These are phyloP conservation scores for Cephalophus harveyi DNA, from an alignment of 2,113 vertebrate genomes.

Conservation along the genomic window DNA sequence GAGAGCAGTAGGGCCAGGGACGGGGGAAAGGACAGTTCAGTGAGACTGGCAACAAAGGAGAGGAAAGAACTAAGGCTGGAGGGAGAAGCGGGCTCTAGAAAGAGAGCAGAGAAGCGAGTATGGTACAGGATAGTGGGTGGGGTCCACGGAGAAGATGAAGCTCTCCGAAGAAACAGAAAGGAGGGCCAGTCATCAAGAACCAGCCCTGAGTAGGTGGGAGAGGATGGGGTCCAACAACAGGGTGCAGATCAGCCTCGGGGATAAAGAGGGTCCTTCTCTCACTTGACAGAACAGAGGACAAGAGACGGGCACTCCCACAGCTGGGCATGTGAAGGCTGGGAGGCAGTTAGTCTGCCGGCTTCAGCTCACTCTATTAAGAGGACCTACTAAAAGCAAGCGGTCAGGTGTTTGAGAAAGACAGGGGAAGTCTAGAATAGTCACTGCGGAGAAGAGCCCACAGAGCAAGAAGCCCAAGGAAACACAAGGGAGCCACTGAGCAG, in stretches of 20 bases:
- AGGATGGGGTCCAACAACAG: not conserved
- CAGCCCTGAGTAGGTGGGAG: not conserved
- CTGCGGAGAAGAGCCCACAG: too few species aligned
- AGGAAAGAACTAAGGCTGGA: not conserved
- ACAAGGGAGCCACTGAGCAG: not conserved
- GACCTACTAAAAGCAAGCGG: not conserved
- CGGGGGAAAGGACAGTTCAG: not conserved
- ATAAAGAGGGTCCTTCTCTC: not conserved
- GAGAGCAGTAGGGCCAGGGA: not conserved
- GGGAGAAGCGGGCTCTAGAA: fast-evolving
- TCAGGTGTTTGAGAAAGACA: not conserved
- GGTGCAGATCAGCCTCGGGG: not conserved
- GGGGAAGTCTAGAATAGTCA: fast-evolving
- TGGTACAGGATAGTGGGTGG: not conserved
- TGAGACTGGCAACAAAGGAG: not conserved
- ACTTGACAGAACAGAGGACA: not conserved
- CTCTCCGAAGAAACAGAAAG: not conserved
- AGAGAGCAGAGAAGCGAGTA: not conserved
- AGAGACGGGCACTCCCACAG: not conserved
- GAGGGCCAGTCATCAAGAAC: too few species aligned
- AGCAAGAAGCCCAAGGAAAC: not conserved
- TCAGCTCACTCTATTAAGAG: not conserved
- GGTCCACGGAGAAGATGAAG: fast-evolving
- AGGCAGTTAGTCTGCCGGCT: not conserved
- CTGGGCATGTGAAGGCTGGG: not conserved